These are phyloP conservation scores for Zosterops japonicus DNA, from an alignment of 2,113 vertebrate genomes.

Conservation along the genomic window DNA sequence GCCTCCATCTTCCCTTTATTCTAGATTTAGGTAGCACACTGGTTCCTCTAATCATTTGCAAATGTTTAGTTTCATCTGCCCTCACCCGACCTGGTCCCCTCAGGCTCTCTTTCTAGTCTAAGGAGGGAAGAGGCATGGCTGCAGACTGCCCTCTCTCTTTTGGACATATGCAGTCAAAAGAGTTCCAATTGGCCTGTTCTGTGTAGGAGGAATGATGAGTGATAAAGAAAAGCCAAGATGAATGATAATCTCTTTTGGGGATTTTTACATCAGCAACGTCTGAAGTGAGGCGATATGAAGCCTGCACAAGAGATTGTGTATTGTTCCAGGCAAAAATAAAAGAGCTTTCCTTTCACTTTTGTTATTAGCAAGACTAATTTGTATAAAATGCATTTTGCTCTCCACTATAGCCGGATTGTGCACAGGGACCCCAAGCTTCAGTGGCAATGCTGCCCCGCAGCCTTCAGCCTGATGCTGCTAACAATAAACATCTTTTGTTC, in stretches of 20 bases:
- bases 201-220: neutral
- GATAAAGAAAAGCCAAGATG: neutral
- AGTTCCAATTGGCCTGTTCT: conserved; percentile 1
- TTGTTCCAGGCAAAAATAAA: conserved; percentile 20
- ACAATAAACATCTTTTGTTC: conserved; percentile 17
- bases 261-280: conserved; percentile 24
- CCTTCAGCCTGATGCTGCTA: neutral
- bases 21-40: neutral
- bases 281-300: conserved; percentile 10
- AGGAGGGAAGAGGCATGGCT: neutral
- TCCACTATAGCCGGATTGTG: neutral
- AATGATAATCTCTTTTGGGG: neutral
- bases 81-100: neutral
- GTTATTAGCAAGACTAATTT: neutral
- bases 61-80: conserved; percentile 9
- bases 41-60: conserved; percentile 32
- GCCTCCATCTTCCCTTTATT: neutral
- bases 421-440: neutral
- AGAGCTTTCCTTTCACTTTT: neutral
- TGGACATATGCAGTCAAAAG: accelerated
- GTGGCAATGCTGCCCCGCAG: neutral
- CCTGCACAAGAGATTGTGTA: neutral
- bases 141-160: neutral
- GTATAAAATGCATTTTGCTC: neutral
- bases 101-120: neutral